These are phyloP conservation scores for Calyptomena viridis DNA, from an alignment of 2,113 vertebrate species.

Conservation along the genomic window DNA sequence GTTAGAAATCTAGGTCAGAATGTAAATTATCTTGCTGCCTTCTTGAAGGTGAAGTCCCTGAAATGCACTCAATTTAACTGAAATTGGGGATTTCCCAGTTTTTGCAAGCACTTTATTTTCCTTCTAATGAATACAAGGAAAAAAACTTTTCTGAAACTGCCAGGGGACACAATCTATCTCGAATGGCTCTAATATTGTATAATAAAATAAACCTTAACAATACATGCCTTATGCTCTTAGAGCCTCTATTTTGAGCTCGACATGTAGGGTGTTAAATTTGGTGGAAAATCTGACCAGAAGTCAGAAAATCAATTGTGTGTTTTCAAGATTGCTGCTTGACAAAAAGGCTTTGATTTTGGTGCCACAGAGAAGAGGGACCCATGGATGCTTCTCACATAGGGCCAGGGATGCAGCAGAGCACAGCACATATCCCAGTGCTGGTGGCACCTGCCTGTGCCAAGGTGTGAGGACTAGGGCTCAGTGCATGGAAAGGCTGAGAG, in stretches of 20 bases:
- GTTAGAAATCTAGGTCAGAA: conserved; percentile 70
- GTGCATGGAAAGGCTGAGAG: neutral
- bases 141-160: conserved; percentile 38
- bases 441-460: rapidly evolving
- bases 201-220: conserved; percentile 52
- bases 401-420: neutral
- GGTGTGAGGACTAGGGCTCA: rapidly evolving
- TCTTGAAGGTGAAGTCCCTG: conserved; percentile 64
- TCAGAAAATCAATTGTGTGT: neutral
- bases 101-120: conserved; percentile 63
- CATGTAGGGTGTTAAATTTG: conserved; percentile 27
- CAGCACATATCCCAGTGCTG: rapidly evolving
- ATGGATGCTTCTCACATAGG: rapidly evolving
- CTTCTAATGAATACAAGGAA: conserved; percentile 46
- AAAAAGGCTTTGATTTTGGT: neutral
- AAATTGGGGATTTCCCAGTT: conserved; percentile 57
- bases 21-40: conserved; percentile 61
- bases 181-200: conserved; percentile 30
- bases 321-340: neutral
- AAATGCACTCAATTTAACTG: conserved; percentile 54
- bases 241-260: neutral
- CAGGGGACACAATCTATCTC: conserved; percentile 24
- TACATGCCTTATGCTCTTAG: neutral
- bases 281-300: conserved; percentile 50
- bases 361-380: neutral